A percentile compares a stretch with the other conserved stretches of the same genome.
phyloP scores from a whole-genome alignment of 2,888 invertebrate species.

The Cephalotes varians region DNA sequence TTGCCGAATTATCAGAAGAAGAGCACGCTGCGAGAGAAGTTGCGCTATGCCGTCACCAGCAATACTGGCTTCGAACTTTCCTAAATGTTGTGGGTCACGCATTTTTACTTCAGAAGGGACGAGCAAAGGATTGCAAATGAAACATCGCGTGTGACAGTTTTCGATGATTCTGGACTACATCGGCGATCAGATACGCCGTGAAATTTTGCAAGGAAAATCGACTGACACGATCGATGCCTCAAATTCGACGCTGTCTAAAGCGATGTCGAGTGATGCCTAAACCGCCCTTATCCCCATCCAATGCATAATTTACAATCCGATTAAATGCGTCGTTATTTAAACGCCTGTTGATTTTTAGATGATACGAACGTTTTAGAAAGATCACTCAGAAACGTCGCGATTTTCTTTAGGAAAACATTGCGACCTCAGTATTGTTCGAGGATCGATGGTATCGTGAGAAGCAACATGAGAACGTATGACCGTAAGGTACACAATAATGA shows the following conservation, averaged over 20 bases:
- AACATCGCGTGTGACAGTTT: not conserved
- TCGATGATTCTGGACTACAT: not conserved
- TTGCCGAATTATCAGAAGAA: conserved; percentile 99
- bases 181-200: not conserved
- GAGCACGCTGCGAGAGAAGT: conserved; percentile 96
- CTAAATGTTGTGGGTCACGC: conserved; percentile 85
- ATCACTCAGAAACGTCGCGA: not conserved
- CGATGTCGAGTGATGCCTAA: conserved; percentile 65
- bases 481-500: conserved; percentile 25
- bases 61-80: conserved; percentile 99
- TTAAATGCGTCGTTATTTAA: not conserved
- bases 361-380: not conserved
- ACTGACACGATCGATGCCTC: conserved; percentile 3
- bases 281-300: conserved; percentile 39
- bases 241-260: conserved; percentile 42
- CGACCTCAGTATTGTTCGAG: not conserved
- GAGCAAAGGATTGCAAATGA: not conserved
- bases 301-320: not conserved
- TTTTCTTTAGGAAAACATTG: not conserved
- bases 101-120: not conserved
- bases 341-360: not conserved
- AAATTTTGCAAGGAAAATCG: not conserved
- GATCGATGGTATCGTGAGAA: not conserved
- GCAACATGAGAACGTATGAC: conserved; percentile 8
- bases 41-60: conserved; percentile 98